Percentiles rank a stretch among this genome's conserved stretches.
phyloP scores from a whole-genome alignment of 2,113 vertebrate species.

The Serinus canaria region DNA sequence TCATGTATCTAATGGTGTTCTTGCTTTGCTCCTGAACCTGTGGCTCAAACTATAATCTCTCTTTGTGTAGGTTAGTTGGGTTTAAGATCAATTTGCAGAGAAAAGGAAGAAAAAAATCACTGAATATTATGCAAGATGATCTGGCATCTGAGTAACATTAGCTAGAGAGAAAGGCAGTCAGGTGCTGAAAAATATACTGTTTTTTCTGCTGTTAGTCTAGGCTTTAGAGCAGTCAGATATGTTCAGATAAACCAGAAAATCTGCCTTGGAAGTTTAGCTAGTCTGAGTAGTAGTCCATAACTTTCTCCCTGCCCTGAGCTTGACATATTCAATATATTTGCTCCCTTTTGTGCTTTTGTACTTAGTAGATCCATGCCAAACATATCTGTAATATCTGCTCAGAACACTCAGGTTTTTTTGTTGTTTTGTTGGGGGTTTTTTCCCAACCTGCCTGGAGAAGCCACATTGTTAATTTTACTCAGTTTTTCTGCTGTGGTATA shows the following conservation, averaged over 20 bases:
- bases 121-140: background rate
- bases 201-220: background rate
- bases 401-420: fast-evolving
- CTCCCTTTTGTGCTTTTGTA: background rate
- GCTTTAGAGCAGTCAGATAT: background rate
- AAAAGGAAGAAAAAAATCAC: background rate
- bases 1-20: fast-evolving
- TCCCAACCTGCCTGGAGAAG: background rate
- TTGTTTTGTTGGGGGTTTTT: background rate
- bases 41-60: background rate
- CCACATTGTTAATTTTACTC: background rate
- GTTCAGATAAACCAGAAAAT: background rate
- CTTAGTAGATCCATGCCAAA: background rate
- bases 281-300: background rate
- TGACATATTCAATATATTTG: background rate
- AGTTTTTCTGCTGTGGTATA: background rate
- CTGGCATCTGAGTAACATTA: background rate
- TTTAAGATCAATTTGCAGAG: background rate
- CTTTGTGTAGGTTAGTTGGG: background rate
- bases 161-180: background rate
- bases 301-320: background rate
- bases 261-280: background rate
- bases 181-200: fast-evolving
- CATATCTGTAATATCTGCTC: background rate
- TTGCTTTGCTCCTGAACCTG: background rate